These are phyloP conservation scores for Thecophora atra DNA, from an alignment of 2,888 invertebrate species.

Conservation along the genomic window DNA sequence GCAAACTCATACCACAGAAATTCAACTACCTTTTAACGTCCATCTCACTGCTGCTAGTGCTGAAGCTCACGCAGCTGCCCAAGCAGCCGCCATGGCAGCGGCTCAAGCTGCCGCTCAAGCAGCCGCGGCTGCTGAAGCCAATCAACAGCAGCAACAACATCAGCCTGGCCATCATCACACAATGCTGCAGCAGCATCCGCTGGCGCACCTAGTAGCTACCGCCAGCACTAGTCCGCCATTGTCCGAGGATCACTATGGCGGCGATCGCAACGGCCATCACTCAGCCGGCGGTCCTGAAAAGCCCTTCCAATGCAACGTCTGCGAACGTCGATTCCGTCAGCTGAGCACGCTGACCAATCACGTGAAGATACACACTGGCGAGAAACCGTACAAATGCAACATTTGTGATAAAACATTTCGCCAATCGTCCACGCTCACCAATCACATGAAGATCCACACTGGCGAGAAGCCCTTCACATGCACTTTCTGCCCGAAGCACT, in stretches of 20 bases:
- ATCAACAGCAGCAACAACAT: constrained; percentile 22
- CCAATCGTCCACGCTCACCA: constrained; percentile 66
- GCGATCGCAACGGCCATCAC: constrained; percentile 49
- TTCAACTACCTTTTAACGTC: constrained; percentile 62
- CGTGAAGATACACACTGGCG: constrained; percentile 66
- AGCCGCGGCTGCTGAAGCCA: constrained; percentile 57
- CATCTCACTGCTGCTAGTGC: constrained; percentile 59
- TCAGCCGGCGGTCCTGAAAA: constrained; percentile 58
- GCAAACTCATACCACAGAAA: constrained; percentile 54
- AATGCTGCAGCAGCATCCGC: constrained; percentile 53
- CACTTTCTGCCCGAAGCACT: constrained; percentile 65
- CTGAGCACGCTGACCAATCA: constrained; percentile 66
- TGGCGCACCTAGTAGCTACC: constrained; percentile 57
- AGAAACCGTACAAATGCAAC: constrained; percentile 66
- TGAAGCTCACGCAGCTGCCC: constrained; percentile 62
- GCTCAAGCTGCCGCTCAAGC: constrained; percentile 63
- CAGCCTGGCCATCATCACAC: constrained; percentile 44
- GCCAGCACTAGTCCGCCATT: constrained; percentile 57
- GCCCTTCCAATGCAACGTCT: constrained; percentile 66
- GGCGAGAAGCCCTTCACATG: constrained; percentile 66
- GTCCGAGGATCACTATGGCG: constrained; percentile 55
- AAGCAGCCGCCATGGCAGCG: constrained; percentile 64
- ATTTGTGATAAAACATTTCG: constrained; percentile 67
- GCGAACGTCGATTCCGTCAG: constrained; percentile 66
- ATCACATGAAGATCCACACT: constrained; percentile 66